phyloP scores from a whole-genome alignment of 2,113 vertebrate genomes.

The Chroicocephalus ridibundus region DNA sequence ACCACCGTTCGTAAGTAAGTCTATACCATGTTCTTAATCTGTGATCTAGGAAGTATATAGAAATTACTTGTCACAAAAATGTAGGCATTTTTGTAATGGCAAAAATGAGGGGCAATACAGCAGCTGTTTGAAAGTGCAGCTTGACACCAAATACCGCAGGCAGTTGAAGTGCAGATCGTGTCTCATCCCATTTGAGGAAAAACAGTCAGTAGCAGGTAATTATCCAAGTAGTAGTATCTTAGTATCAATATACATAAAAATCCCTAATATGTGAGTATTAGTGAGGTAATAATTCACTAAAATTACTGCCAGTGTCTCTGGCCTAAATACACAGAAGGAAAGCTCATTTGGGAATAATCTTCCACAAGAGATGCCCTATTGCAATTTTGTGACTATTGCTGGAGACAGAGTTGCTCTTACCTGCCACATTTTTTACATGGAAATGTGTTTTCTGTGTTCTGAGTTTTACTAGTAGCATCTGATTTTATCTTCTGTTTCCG shows the following conservation, averaged over 20 bases:
- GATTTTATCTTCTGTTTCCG: constrained; percentile 68
- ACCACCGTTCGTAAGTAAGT: not conserved
- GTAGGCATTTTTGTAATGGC: not conserved
- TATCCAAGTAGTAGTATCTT: not conserved
- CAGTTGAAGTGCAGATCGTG: not conserved
- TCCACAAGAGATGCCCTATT: not conserved
- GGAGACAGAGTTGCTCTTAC: constrained; percentile 66
- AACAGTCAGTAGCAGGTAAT: not conserved
- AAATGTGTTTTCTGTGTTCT: constrained; percentile 89
- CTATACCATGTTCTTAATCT: not conserved
- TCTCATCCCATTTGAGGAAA: not conserved
- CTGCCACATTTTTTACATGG: constrained; percentile 99
- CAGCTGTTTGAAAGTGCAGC: not conserved
- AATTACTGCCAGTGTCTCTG: not conserved
- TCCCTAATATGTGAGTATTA: not conserved
- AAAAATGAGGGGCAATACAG: not conserved
- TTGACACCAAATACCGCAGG: not conserved
- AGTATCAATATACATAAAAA: not conserved
- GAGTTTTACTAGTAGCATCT: constrained; percentile 74
- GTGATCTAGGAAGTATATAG: not conserved
- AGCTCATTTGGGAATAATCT: not conserved
- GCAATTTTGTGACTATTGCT: not conserved
- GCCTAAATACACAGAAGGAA: not conserved
- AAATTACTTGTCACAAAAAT: not conserved
- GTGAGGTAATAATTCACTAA: not conserved